These are phyloP conservation scores for Nesidiocoris tenuis DNA, from an alignment of 2,888 invertebrate species.

Conservation along the genomic window DNA sequence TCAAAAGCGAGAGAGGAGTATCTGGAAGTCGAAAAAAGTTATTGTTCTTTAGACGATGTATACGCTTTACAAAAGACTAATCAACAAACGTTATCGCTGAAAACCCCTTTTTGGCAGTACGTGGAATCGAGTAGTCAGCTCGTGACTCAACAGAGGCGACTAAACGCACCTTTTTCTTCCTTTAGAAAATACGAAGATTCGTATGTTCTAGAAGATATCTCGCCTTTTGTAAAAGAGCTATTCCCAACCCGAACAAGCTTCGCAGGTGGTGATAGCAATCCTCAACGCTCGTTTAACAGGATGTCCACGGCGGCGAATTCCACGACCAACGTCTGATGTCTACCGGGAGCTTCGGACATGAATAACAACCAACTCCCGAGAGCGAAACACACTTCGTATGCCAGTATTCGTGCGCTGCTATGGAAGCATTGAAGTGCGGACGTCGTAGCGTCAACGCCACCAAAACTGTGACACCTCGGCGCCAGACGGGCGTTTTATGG, in stretches of 20 bases:
- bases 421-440: neutral
- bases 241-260: constrained; percentile 5
- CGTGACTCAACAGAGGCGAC: no score
- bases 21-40: no score
- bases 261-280: constrained; percentile 4
- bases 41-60: no score
- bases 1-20: no score
- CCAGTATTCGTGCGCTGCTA: no score
- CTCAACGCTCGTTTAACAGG: constrained; percentile 15
- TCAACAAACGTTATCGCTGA: no score
- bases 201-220: neutral
- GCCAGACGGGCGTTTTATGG: constrained; percentile 7
- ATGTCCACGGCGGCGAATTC: constrained; percentile 14
- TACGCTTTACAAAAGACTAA: no score
- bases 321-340: constrained; percentile 15
- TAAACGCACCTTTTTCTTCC: no score
- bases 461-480: neutral
- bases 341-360: neutral
- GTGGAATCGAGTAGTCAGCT: no score
- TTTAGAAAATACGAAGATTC: no score
- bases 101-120: no score
- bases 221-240: neutral
- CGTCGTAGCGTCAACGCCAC: no score
- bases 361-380: neutral
- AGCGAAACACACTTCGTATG: neutral